Percentiles rank a stretch among this genome's conserved stretches.
Evolutionary conservation across 2,797 vertebrate species (phyloP).

Genomic region (Steatocranus sp.): DNA sequence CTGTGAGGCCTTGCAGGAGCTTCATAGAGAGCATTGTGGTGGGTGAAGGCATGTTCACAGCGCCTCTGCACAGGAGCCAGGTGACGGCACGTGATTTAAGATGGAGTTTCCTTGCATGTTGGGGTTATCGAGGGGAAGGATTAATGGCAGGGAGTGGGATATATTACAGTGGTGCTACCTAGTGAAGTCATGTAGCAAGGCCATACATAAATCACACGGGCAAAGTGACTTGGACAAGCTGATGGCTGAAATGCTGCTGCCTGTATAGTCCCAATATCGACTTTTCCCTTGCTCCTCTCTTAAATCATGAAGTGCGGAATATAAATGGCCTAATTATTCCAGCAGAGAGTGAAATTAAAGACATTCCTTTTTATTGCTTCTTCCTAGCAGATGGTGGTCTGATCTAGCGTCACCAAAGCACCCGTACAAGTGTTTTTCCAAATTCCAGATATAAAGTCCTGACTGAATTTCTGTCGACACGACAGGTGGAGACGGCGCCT

Average conservation of each 20-base stretch:
- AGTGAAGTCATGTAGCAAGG: constrained; percentile 65
- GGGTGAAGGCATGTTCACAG: constrained; percentile 11
- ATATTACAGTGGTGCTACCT: constrained; percentile 61
- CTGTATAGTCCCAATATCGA: constrained; percentile 71
- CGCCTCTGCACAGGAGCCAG: constrained; percentile 15
- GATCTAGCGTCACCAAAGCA: constrained; percentile 36
- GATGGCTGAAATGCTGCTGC: constrained; percentile 69
- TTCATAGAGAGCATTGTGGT: neutral
- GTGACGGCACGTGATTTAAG: constrained; percentile 61
- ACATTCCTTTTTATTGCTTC: constrained; percentile 54
- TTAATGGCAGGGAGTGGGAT: constrained; percentile 65
- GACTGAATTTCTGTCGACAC: neutral
- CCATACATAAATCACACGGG: constrained; percentile 73
- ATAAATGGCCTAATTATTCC: constrained; percentile 77
- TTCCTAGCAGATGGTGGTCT: constrained; percentile 48
- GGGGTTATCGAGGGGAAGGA: constrained; percentile 70
- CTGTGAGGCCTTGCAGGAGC: constrained; percentile 3
- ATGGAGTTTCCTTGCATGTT: constrained; percentile 66
- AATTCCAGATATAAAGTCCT: neutral
- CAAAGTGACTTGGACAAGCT: constrained; percentile 76
- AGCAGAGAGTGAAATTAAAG: constrained; percentile 69
- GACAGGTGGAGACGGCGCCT: constrained; percentile 42
- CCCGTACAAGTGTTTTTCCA: neutral
- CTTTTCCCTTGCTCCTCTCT: constrained; percentile 47
- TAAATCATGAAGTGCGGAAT: constrained; percentile 74